Evolutionary conservation across 2,888 invertebrate genomes (phyloP).

Genomic region (Bugulina stolonifera): DNA sequence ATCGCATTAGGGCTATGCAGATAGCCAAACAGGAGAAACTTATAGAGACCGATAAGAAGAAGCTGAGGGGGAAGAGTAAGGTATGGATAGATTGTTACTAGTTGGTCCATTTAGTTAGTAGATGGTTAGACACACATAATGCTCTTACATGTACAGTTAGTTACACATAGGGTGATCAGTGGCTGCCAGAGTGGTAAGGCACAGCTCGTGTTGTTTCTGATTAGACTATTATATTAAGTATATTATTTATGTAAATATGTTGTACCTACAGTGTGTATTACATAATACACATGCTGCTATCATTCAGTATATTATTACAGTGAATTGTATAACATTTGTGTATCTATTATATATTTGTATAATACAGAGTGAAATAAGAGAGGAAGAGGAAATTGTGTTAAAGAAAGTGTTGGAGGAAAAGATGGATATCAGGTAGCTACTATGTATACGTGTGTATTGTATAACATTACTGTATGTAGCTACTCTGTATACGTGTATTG

Average conservation of each 20-base stretch:
- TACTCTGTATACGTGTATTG: not conserved
- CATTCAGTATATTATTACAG: too few relatives aligned
- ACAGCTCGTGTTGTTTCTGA: too few relatives aligned
- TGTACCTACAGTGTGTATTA: too few relatives aligned
- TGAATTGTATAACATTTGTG: too few relatives aligned
- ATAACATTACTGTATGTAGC: too few relatives aligned
- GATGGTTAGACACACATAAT: too few relatives aligned
- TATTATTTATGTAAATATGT: too few relatives aligned
- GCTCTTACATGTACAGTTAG: too few relatives aligned
- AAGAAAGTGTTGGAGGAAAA: conserved; percentile 79
- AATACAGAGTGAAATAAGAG: conserved; percentile 58
- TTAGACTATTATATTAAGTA: too few relatives aligned
- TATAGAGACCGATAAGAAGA: conserved; percentile 48
- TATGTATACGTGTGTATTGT: not conserved
- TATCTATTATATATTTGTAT: not conserved
- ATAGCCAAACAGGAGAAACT: conserved; percentile 61
- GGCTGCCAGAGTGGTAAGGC: too few relatives aligned
- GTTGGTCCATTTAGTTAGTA: not conserved
- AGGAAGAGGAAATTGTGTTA: conserved; percentile 74
- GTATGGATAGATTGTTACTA: conserved; percentile 30
- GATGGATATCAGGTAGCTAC: conserved; percentile 72
- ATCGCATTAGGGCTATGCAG: conserved; percentile 64
- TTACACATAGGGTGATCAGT: too few relatives aligned
- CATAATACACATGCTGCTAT: too few relatives aligned
- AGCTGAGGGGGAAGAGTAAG: conserved; percentile 35